Conservation (phyloP, 2,797 vertebrate species). For the Sebastes miniatus region DNA sequence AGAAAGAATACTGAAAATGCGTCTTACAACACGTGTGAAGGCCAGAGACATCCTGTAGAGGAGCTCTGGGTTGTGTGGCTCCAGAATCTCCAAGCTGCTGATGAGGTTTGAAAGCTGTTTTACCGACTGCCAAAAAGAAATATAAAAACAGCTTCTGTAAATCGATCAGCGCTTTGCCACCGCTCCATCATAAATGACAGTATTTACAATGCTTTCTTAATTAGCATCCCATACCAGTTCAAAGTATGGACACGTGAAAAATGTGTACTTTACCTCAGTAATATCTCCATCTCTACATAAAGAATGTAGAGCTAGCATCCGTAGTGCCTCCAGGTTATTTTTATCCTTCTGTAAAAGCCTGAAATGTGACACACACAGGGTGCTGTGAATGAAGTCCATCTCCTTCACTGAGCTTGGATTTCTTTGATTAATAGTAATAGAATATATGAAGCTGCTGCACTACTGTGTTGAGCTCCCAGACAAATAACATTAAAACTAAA, state of each 20-base stretch:
- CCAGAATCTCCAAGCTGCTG: constrained; percentile 85
- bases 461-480: constrained; percentile 27
- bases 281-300: constrained; percentile 92
- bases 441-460: constrained; percentile 44
- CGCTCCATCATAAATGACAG: neutral
- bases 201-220: neutral
- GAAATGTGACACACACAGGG: constrained; percentile 67
- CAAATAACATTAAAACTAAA: constrained; percentile 51
- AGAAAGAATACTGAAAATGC: neutral
- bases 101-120: constrained; percentile 86
- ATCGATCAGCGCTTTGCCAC: neutral
- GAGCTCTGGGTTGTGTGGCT: constrained; percentile 89
- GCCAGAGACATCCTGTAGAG: constrained; percentile 90
- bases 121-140: constrained; percentile 81
- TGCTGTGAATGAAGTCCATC: constrained; percentile 46
- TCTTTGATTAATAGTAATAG: constrained; percentile 50
- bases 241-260: neutral
- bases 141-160: constrained; percentile 30
- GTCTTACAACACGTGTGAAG: constrained; percentile 92
- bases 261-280: constrained; percentile 82
- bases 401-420: constrained; percentile 42
- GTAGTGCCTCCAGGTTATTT: constrained; percentile 90
- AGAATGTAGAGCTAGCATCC: constrained; percentile 89
- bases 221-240: neutral
- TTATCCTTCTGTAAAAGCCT: constrained; percentile 91